These are phyloP conservation scores for Simalia tracyae DNA, from an alignment of 2,797 vertebrate genomes.

Conservation along the genomic window DNA sequence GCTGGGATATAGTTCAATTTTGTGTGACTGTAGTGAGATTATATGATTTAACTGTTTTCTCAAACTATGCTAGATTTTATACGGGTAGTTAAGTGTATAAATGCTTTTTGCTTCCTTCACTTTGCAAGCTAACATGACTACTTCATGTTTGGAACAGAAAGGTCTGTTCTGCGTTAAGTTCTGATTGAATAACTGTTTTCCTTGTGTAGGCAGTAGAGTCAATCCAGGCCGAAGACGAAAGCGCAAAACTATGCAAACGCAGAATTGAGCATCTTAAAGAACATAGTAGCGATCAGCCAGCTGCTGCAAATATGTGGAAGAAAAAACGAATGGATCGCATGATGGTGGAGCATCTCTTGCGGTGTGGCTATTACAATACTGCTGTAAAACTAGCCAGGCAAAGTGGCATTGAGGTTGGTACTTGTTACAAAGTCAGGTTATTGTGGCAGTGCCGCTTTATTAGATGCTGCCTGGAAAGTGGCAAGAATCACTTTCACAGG, in stretches of 20 bases:
- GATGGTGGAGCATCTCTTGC: constrained; percentile 98
- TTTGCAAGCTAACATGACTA: too few relatives aligned
- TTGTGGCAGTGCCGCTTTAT: not conserved
- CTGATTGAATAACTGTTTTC: not conserved
- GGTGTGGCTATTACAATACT: constrained; percentile 98
- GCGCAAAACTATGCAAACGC: constrained; percentile 95
- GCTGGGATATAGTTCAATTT: not conserved
- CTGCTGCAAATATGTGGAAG: constrained; percentile 95
- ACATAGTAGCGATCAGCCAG: constrained; percentile 94
- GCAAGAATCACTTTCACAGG: not conserved
- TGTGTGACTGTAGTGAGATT: not conserved
- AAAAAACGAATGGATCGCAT: constrained; percentile 98
- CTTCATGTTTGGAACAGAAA: not conserved
- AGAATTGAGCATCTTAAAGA: constrained; percentile 97
- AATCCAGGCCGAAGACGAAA: constrained; percentile 98
- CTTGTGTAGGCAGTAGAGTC: constrained; percentile 89
- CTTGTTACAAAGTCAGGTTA: not conserved
- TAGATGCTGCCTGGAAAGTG: not conserved
- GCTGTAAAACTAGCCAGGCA: constrained; percentile 95
- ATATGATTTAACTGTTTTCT: not conserved
- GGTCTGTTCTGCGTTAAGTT: not conserved
- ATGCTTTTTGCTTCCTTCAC: not conserved
- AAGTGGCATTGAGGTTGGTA: constrained; percentile 92
- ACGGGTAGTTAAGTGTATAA: not conserved
- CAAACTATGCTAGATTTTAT: not conserved